Percentiles rank a stretch among this genome's conserved stretches.
Evolutionary conservation across 2,113 vertebrate species (phyloP).

Genomic region (Centropristis striata): DNA sequence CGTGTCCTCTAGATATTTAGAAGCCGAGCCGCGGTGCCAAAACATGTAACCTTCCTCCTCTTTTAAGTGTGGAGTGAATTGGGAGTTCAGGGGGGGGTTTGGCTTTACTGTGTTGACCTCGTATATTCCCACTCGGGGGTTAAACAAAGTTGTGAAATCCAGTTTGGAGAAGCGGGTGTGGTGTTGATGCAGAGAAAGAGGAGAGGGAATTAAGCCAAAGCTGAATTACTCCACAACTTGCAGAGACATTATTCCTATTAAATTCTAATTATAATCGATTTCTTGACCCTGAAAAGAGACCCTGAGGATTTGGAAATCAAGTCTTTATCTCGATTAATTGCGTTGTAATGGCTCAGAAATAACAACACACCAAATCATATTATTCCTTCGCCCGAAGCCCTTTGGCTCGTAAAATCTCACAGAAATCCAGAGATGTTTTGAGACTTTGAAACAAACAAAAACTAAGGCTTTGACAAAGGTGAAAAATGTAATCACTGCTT

Average conservation of each 20-base stretch:
- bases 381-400: slow-evolving; percentile 1
- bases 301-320: slow-evolving; percentile 35
- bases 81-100: slow-evolving; percentile 23
- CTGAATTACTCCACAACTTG: slow-evolving; percentile 21
- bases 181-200: background rate
- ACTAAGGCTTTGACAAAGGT: background rate
- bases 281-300: slow-evolving; percentile 53
- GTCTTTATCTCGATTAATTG: slow-evolving; percentile 64
- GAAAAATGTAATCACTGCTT: slow-evolving; percentile 1
- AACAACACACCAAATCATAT: slow-evolving; percentile 41
- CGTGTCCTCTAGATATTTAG: slow-evolving; percentile 78
- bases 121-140: slow-evolving; percentile 41
- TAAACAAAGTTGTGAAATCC: slow-evolving; percentile 55
- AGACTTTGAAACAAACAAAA: background rate
- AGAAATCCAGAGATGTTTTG: background rate
- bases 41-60: slow-evolving; percentile 71
- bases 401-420: background rate
- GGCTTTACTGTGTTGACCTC: slow-evolving; percentile 51
- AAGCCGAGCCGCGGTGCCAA: slow-evolving; percentile 63
- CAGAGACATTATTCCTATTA: slow-evolving; percentile 59
- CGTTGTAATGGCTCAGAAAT: slow-evolving; percentile 56
- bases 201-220: background rate
- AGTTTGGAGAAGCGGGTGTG: slow-evolving; percentile 20
- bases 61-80: slow-evolving; percentile 46
- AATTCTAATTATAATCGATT: slow-evolving; percentile 62